These are phyloP conservation scores for Hirundo rustica DNA, from an alignment of 2,797 vertebrate genomes.

Conservation along the genomic window DNA sequence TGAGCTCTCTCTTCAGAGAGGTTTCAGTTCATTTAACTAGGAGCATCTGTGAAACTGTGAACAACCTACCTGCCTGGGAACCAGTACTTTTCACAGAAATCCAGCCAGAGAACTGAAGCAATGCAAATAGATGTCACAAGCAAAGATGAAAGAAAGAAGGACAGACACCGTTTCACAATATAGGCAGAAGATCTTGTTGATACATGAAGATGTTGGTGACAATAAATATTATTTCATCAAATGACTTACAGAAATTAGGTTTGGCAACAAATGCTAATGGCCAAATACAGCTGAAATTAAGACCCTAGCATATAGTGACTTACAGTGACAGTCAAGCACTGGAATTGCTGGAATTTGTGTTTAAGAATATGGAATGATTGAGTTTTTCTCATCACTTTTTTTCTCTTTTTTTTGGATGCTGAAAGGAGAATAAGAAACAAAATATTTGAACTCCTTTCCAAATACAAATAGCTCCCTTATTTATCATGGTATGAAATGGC, in stretches of 20 bases:
- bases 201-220: neutral
- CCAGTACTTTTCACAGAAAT: conserved; percentile 13
- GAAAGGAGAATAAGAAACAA: neutral
- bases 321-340: neutral
- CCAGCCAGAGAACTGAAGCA: conserved; percentile 39
- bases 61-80: conserved; percentile 33
- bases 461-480: neutral
- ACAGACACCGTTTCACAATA: neutral
- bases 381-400: neutral
- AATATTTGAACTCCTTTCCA: neutral
- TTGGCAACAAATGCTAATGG: neutral
- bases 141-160: neutral
- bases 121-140: conserved; percentile 15
- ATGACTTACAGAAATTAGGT: neutral
- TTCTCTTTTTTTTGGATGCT: neutral
- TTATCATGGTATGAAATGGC: neutral
- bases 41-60: conserved; percentile 41
- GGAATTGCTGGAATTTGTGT: neutral
- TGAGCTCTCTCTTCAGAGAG: conserved; percentile 36
- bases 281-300: neutral
- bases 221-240: neutral
- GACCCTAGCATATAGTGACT: neutral
- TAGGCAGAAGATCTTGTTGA: neutral
- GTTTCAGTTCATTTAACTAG: conserved; percentile 63
- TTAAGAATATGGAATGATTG: neutral